Evolutionary conservation across 92 coral and sea anemone genomes (phyloP), one percentile per base, ranked within the genome.

Genomic region (Micromussa lordhowensis): DNA sequence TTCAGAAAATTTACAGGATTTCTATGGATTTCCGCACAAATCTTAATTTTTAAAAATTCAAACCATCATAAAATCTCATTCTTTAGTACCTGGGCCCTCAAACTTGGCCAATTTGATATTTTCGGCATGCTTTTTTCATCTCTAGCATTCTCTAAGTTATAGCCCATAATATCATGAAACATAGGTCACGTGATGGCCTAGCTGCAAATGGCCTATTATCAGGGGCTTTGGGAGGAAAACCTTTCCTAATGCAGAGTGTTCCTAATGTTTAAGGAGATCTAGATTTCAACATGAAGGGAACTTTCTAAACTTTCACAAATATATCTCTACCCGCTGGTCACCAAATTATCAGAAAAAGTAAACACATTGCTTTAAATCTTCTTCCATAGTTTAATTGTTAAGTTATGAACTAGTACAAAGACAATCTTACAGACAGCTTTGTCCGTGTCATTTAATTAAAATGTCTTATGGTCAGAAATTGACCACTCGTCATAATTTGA

Each of bases 401-500:
- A 8, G 17, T 32, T 58, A 36, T 30, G 58, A 34, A 80, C 71
- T 32, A 2, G 24, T 59, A 82, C 86, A 69, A 16, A 82, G 77
- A 70, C 86, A 69, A 61, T 80, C 69, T 17, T 53, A 59, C 24
- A 55, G 11, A 59, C 61, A 13, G 3, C 81, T 74, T 38, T 58
- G 48, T 40, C 48, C 48, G 48, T 4, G 80, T 54, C 30, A 35
- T 72, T 36, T 32, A 3, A 36, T 3, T 14, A 57, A 30, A 49
- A 55, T 26, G n/a, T 7, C 57, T 75, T 59, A 36, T 74, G 88
- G 81, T 59, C 31, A 5, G 58, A 66, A 63, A 9, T 3, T 34
- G 57, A 75, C 88, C 88, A 59, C 57, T 53, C 72, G 88, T 84
- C 72, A 36, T 28, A 22, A 73, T 73, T 32, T 35, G 48, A 35